phyloP scores from a whole-genome alignment of 2,888 invertebrate genomes.

The Steinernema hermaphroditum region DNA sequence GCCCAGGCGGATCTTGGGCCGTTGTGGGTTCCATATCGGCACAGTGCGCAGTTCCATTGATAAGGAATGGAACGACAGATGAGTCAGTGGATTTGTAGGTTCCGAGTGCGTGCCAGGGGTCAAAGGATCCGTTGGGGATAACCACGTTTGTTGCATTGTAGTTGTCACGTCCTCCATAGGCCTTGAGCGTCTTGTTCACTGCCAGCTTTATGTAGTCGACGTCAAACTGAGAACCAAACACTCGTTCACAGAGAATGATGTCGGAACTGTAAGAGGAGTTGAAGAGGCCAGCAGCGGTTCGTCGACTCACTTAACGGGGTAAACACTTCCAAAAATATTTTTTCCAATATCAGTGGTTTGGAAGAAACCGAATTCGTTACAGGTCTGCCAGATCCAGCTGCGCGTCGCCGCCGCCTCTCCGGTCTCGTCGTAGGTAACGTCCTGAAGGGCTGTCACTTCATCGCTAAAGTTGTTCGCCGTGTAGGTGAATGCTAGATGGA shows the following conservation, averaged over 20 bases:
- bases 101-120: slow-evolving; percentile 53
- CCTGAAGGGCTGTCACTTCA: neutral
- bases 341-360: slow-evolving; percentile 77
- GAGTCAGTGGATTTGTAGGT: slow-evolving; percentile 34
- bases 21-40: slow-evolving; percentile 44
- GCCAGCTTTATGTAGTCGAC: slow-evolving; percentile 36
- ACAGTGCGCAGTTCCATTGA: slow-evolving; percentile 30
- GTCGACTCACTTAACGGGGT: slow-evolving; percentile 51
- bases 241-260: slow-evolving; percentile 53
- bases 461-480: neutral
- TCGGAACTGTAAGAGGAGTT: slow-evolving; percentile 45
- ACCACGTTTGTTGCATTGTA: slow-evolving; percentile 41
- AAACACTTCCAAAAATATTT: slow-evolving; percentile 52
- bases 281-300: no score
- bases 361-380: slow-evolving; percentile 92
- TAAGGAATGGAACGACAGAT: slow-evolving; percentile 7
- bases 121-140: slow-evolving; percentile 50
- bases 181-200: neutral
- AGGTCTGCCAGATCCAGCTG: slow-evolving; percentile 92
- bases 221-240: slow-evolving; percentile 46
- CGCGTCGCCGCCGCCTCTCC: slow-evolving; percentile 68
- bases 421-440: neutral
- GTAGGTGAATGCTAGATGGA: neutral
- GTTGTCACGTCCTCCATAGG: neutral
- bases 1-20: slow-evolving; percentile 25